These are phyloP conservation scores for Trachelus stipa DNA, from an alignment of 2,888 invertebrate species.

Conservation along the genomic window DNA sequence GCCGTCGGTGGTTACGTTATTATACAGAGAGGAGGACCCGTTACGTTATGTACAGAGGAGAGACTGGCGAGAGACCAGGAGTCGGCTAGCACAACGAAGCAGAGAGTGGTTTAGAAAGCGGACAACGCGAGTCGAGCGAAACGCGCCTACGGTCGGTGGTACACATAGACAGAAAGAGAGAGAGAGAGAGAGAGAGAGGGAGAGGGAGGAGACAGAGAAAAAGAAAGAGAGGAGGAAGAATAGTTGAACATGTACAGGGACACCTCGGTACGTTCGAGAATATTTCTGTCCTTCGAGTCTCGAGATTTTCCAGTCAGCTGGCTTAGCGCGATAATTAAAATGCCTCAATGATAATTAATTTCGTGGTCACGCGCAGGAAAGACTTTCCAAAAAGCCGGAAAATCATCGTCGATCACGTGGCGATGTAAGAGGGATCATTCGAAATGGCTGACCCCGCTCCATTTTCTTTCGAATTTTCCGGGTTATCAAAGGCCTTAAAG, in stretches of 20 bases:
- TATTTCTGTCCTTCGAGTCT: background rate
- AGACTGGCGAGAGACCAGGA: background rate
- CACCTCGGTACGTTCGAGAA: background rate
- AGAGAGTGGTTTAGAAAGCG: constrained; percentile 60
- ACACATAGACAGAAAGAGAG: background rate
- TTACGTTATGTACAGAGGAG: background rate
- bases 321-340: background rate
- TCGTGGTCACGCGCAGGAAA: background rate
- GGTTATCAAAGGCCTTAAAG: background rate
- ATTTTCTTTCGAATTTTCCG: background rate
- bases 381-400: background rate
- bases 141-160: background rate
- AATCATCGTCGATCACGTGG: background rate
- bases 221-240: constrained; percentile 15
- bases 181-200: constrained; percentile 10
- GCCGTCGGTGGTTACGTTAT: background rate
- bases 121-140: constrained; percentile 7
- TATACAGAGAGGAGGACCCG: background rate
- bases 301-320: background rate
- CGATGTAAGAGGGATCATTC: background rate
- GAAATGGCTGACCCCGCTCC: background rate
- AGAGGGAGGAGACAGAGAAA: constrained; percentile 12
- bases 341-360: background rate
- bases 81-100: constrained; percentile 12
- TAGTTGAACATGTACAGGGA: background rate